Evolutionary conservation across 2,797 vertebrate genomes (phyloP).

Genomic region (Macropodus opercularis): DNA sequence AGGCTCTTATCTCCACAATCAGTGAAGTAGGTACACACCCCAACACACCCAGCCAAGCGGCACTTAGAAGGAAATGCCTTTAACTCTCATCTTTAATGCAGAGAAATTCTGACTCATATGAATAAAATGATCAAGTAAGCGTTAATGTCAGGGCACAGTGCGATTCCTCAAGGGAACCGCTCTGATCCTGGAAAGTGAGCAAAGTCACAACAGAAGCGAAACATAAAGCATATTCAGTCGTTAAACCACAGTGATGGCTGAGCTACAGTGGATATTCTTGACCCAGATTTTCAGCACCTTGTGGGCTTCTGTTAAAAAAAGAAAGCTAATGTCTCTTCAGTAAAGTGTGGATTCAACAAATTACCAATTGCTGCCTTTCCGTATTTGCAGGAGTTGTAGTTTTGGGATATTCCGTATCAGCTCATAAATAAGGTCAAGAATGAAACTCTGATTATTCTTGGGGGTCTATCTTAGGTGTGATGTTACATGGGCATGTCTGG

Average conservation of each 20-base stretch:
- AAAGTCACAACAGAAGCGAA: too few relatives aligned
- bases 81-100: conserved; percentile 6
- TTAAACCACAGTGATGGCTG: conserved; percentile 4
- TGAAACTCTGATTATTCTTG: conserved; percentile 2
- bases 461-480: background rate
- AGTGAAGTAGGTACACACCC: conserved; percentile 41
- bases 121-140: conserved; percentile 53
- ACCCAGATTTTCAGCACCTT: conserved; percentile 13
- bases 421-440: conserved; percentile 3
- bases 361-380: background rate
- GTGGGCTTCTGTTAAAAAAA: background rate
- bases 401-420: background rate
- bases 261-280: conserved; percentile 15
- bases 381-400: background rate
- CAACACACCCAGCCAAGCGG: conserved; percentile 17
- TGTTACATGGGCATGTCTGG: background rate
- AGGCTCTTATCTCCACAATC: conserved; percentile 51
- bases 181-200: conserved; percentile 43
- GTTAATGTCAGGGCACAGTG: conserved; percentile 40
- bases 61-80: conserved; percentile 24
- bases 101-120: conserved; percentile 23
- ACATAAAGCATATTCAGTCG: too few relatives aligned
- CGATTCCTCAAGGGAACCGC: conserved; percentile 30
- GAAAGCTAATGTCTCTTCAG: background rate
- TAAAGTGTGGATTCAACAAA: background rate